These are phyloP conservation scores for Bellardia bayeri DNA, from an alignment of 2,888 invertebrate genomes.

Conservation along the genomic window DNA sequence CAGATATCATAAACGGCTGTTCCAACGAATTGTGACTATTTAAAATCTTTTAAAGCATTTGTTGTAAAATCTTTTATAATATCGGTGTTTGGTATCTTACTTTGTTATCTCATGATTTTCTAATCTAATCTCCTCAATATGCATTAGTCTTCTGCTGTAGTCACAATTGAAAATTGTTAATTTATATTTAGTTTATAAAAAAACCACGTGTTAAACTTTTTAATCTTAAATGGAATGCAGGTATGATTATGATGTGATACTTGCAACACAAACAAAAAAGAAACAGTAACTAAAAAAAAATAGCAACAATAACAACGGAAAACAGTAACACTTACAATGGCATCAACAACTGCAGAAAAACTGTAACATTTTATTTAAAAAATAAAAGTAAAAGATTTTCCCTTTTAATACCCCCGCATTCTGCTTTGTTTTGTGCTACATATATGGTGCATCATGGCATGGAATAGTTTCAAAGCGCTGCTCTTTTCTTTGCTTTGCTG, in stretches of 20 bases:
- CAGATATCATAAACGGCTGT: no score
- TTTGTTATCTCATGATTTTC: no score
- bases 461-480: constrained; percentile 39
- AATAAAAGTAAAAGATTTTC: constrained; percentile 19
- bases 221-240: constrained; percentile 8
- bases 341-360: constrained; percentile 17
- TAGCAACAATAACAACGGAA: constrained; percentile 14
- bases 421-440: neutral
- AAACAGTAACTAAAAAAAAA: constrained; percentile 4
- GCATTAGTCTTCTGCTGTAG: no score
- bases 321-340: constrained; percentile 36
- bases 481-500: constrained; percentile 45
- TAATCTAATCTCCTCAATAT: no score
- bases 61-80: no score
- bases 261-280: constrained; percentile 2
- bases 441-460: constrained; percentile 3
- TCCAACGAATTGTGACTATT: no score
- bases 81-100: no score
- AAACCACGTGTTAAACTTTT: constrained; percentile 33
- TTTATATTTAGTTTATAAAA: constrained; percentile 1
- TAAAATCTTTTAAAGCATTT: no score
- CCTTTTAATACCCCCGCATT: neutral
- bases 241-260: neutral
- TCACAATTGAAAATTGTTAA: no score
- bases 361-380: constrained; percentile 21